These are phyloP conservation scores for Troglohyphantes excavatus DNA, from an alignment of 2,888 invertebrate species.

Conservation along the genomic window DNA sequence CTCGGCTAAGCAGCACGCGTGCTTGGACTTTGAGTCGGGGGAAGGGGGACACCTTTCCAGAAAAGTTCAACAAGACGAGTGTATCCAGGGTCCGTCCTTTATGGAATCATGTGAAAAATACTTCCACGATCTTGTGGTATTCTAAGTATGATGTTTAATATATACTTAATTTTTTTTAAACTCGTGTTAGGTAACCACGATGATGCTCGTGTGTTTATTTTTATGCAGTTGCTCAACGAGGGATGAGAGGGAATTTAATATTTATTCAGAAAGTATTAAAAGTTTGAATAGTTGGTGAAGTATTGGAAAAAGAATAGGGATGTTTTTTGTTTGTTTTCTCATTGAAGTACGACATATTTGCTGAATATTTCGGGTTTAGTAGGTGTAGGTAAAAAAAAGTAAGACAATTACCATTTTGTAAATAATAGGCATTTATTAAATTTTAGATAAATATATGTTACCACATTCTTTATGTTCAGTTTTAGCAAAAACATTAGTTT, in stretches of 20 bases:
- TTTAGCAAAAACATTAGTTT: too few relatives aligned
- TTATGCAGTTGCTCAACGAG: conserved; percentile 31
- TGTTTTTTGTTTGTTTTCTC: background rate
- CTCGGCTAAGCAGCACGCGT: conserved; percentile 33
- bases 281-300: conserved; percentile 12
- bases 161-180: background rate
- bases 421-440: too few relatives aligned
- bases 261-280: conserved; percentile 23
- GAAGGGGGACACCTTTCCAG: background rate
- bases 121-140: conserved; percentile 36
- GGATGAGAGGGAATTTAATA: conserved; percentile 36
- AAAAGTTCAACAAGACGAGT: conserved; percentile 47
- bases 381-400: background rate
- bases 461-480: too few relatives aligned
- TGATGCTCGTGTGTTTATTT: background rate
- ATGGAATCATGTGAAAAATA: conserved; percentile 36
- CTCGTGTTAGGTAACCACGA: background rate
- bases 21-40: background rate
- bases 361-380: background rate
- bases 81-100: conserved; percentile 12
- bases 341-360: background rate
- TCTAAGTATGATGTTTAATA: conserved; percentile 59
- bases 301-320: conserved; percentile 6
- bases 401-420: too few relatives aligned
- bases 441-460: too few relatives aligned